phyloP scores from a whole-genome alignment of 2,113 vertebrate species.

The Columbina picui region DNA sequence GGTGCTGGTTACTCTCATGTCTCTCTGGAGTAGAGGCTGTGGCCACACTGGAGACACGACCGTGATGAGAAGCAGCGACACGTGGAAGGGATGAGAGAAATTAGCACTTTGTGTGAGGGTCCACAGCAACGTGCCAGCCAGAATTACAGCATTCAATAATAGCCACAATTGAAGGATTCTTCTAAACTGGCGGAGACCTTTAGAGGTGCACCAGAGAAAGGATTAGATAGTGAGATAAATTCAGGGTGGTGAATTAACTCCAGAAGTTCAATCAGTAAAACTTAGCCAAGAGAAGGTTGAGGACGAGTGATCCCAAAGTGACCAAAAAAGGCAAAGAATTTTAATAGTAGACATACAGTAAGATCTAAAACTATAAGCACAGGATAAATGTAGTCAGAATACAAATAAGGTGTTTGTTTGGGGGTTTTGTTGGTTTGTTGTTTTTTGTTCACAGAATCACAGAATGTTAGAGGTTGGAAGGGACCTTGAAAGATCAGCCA shows the following conservation, averaged over 20 bases:
- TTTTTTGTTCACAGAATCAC: too few relatives aligned
- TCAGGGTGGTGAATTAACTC: neutral
- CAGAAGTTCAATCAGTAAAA: neutral
- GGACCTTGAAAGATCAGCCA: too few relatives aligned
- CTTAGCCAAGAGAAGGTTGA: neutral
- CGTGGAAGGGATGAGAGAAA: neutral
- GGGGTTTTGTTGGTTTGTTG: too few relatives aligned
- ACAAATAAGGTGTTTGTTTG: neutral
- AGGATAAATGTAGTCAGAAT: neutral
- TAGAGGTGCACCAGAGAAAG: neutral
- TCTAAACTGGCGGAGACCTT: neutral
- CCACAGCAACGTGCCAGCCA: neutral
- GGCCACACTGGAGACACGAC: rapidly evolving
- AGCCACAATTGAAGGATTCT: neutral
- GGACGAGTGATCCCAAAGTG: neutral
- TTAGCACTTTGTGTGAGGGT: neutral
- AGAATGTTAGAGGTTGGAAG: too few relatives aligned
- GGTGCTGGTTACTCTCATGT: neutral
- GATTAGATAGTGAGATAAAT: neutral
- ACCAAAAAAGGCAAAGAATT: neutral
- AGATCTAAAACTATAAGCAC: neutral
- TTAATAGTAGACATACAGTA: neutral
- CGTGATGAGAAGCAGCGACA: neutral
- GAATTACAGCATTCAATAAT: neutral
- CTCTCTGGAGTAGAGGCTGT: neutral